Base-by-base conservation (phyloP, 2,797 vertebrate species). In the Zenarchopterus dispar region DNA sequence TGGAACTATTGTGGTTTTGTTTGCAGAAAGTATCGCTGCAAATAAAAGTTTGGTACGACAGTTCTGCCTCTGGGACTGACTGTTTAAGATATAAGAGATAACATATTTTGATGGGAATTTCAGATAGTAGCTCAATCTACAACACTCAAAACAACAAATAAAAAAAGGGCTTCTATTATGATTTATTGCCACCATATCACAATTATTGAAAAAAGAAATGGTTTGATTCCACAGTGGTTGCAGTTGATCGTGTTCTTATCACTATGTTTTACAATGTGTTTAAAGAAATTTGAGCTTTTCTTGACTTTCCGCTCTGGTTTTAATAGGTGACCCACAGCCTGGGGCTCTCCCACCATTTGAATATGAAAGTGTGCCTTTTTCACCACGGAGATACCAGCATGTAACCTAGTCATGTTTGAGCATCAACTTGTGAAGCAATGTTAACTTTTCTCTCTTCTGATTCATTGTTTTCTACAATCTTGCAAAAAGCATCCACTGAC, bases 31-130 rank as follows among this genome's bases (percentile, higher is more conserved):
- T 23, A n/a, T 6, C 21, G 1, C 18, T 19, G 6, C 22, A n/a
- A 0, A 55, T 19, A 43, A 41, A 47, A 44, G 33, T 21, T 18
- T 22, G 36, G 28, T 17, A 15, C 8, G 41, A 54, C 0, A 1
- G 9, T 43, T 54, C 7, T 54, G 22, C 23, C 44, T 42, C 13
- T 1, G 8, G 39, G 55, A 19, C 13, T 10, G 11, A 22, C 31
- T 23, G 39, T 46, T 62, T 9, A 47, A 71, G 36, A 62, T 22
- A 26, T n/a, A 54, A 21, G n/a, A 48, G 23, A 62, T 54, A 6
- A 59, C 10, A 70, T 31, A 13, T 39, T 55, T 31, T 15, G 13
- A 58, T 51, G 57, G n/a, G 8, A 45, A 33, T 33, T 8, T 19
- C 13, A 18, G 18, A 28, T 39, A 15, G 13, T 23, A 2, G 21